Conservation (phyloP, 1,140 invertebrate genomes). For the Tetramorium simillimum region DNA sequence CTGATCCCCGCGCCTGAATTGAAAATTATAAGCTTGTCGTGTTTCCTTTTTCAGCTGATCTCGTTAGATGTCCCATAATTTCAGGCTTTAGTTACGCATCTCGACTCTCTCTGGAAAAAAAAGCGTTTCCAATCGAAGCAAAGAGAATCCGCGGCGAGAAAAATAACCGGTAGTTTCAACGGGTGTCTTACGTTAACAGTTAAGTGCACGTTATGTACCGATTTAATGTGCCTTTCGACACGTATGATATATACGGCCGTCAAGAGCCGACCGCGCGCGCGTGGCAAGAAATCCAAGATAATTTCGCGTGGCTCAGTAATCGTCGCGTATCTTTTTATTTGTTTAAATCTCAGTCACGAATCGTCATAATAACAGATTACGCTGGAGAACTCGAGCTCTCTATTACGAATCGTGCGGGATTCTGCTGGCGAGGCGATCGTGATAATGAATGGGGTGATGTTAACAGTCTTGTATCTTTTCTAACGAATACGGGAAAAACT, state of each 20-base stretch:
- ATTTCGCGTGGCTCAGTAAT: conserved; percentile 13
- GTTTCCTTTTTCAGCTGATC: neutral
- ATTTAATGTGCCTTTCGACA: conserved; percentile 32
- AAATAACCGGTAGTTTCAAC: neutral
- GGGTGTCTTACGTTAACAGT: neutral
- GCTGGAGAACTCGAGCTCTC: neutral
- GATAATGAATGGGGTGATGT: neutral
- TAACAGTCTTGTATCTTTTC: neutral
- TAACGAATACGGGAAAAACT: neutral
- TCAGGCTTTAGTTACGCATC: neutral
- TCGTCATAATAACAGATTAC: conserved; percentile 29
- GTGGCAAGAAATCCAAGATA: conserved; percentile 18
- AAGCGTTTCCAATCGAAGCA: neutral
- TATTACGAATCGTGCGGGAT: conserved; percentile 3
- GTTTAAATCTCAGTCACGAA: conserved; percentile 42
- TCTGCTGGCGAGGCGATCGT: conserved; percentile 7
- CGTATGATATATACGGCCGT: neutral
- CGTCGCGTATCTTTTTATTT: conserved; percentile 31
- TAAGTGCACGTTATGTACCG: neutral
- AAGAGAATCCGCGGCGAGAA: neutral
- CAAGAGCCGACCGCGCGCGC: neutral
- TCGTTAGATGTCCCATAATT: neutral
- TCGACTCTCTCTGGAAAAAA: neutral
- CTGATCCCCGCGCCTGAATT: neutral
- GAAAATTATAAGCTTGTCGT: conserved; percentile 11